These are phyloP conservation scores for Oxyura jamaicensis DNA, from an alignment of 2,113 vertebrate genomes.

Conservation along the genomic window DNA sequence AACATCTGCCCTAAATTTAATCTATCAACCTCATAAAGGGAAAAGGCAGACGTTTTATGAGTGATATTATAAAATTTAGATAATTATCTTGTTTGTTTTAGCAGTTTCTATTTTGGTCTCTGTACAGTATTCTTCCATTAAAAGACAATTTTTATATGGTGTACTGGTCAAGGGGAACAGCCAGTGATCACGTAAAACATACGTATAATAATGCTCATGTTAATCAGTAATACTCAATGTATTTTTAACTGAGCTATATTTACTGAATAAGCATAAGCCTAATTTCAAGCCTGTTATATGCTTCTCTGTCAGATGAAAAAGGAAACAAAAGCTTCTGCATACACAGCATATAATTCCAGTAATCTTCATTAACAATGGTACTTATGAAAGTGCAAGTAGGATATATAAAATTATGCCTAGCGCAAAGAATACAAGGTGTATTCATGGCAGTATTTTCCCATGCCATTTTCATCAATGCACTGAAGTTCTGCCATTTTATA, in stretches of 20 bases:
- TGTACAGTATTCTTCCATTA: conserved; percentile 52
- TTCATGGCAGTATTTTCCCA: not conserved
- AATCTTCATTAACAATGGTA: not conserved
- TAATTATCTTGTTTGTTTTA: conserved; percentile 75
- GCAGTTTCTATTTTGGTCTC: conserved; percentile 71
- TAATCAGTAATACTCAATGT: conserved; percentile 5
- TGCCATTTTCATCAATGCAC: not conserved
- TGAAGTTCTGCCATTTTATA: not conserved
- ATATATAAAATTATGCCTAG: not conserved
- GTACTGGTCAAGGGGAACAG: not conserved
- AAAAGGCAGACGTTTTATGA: conserved; percentile 61
- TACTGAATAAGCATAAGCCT: not conserved
- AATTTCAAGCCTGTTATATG: not conserved
- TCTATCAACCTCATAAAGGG: conserved; percentile 64
- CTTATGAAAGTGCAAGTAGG: not conserved
- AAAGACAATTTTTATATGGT: conserved; percentile 41
- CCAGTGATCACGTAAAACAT: not conserved
- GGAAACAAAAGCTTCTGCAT: not conserved
- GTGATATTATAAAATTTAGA: conserved; percentile 71
- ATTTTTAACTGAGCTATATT: not conserved
- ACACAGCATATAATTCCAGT: not conserved
- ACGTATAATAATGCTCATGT: not conserved
- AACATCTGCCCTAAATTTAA: conserved; percentile 61
- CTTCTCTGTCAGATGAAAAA: not conserved
- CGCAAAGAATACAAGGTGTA: not conserved